Base-by-base conservation (phyloP, 2,113 vertebrate species). In the Elephantulus edwardii region DNA sequence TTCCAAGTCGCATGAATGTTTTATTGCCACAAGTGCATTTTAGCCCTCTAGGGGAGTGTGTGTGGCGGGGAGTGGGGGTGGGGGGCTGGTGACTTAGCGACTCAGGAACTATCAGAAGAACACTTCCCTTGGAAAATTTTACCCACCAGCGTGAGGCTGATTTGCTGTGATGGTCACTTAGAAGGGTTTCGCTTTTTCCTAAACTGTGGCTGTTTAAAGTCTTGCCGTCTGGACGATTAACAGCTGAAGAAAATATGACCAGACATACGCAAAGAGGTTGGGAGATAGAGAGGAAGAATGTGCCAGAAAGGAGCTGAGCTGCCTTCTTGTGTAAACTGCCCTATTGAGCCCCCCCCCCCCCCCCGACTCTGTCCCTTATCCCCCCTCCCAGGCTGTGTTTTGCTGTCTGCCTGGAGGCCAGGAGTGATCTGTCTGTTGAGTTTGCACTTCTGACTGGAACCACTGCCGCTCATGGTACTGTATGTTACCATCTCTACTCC, bases 401-500 rank as follows among this genome's bases (percentile, higher is more conserved):
- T 94, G 87, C 95, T 62, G 86, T 97, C 96, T 96, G 96, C 95
- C 90, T 96, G 97, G 97, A 97, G 97, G 98, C 98, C 97, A 93
- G 97, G 97, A 98, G 97, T 97, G 97, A 97, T 98, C 97, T 97
- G 96, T 98, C 97, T 97, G 96, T 97, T 97, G 96, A 97, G 98
- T 97, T 97, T 97, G 97, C 95, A 95, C 94, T 96, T 96, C 97
- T 97, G 98, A 96, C 98, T 96, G 97, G 97, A 98, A 98, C 98
- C 96, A 96, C 88, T 97, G 96, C 97, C 96, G 98, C 98, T 98
- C 98, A 98, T 99, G 99, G 99, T 99, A 99, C 99, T 97, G 98
- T 98, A 97, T 99, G 99, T 99, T 99, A 99, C 99, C 97, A 96
- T 97, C 98, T 95, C 95, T 97, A 98, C 99, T 99, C 99, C 99